Conservation (phyloP, 1,140 invertebrate genomes). For the Tetragonula clypearis region DNA sequence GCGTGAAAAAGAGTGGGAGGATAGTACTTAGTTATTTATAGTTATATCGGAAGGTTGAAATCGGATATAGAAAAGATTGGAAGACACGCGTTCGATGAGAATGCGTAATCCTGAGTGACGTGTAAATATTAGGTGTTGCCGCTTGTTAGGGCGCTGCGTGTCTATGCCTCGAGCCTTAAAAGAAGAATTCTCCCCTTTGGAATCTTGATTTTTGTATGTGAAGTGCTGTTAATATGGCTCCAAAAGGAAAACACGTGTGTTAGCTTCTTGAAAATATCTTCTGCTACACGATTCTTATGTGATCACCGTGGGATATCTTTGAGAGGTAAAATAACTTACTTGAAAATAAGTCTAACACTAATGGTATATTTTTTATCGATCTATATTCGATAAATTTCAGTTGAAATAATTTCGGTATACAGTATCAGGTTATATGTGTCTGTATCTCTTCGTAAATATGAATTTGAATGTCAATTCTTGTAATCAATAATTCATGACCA, state of each 20-base stretch:
- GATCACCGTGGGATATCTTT: slow-evolving; percentile 41
- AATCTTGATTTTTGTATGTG: slow-evolving; percentile 60
- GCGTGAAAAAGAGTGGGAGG: background rate
- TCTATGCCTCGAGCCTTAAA: slow-evolving; percentile 54
- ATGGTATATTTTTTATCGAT: background rate
- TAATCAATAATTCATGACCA: background rate
- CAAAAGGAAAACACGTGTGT: slow-evolving; percentile 9
- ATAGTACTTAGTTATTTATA: background rate
- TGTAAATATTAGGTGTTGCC: slow-evolving; percentile 52
- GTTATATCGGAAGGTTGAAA: background rate
- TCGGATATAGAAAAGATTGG: slow-evolving; percentile 7
- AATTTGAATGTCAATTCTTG: background rate
- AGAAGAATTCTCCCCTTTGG: slow-evolving; percentile 51
- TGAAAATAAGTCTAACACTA: background rate
- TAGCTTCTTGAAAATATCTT: slow-evolving; percentile 53
- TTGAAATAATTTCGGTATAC: background rate
- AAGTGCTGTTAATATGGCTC: slow-evolving; percentile 40
- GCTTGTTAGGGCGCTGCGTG: slow-evolving; percentile 53
- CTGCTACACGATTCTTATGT: slow-evolving; percentile 47
- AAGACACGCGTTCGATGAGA: background rate
- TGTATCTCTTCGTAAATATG: background rate
- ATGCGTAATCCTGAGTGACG: slow-evolving; percentile 47
- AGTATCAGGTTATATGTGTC: background rate
- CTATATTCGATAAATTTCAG: background rate
- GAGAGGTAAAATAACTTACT: slow-evolving; percentile 50